Conservation (phyloP, 2,113 vertebrate genomes). For the Esox niger region DNA sequence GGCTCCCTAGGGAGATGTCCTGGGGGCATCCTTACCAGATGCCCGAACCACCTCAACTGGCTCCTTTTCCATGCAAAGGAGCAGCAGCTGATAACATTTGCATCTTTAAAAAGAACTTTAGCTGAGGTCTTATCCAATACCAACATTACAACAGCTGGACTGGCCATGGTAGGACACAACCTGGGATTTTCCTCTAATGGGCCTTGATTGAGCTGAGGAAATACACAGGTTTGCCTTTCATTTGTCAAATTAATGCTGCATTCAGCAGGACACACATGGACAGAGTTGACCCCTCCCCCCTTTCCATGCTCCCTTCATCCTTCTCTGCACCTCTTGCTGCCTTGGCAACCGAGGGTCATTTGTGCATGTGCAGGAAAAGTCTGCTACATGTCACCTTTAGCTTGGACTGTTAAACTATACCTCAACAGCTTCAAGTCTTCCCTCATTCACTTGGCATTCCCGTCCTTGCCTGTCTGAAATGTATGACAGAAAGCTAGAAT, state of each 20-base stretch:
- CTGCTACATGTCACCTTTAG: conserved; percentile 68
- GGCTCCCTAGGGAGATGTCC: no score
- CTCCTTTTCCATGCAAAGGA: no score
- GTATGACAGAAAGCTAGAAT: no score
- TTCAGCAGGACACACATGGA: conserved; percentile 28
- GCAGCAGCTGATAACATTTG: conserved; percentile 16
- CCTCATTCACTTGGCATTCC: no score
- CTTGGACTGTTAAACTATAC: conserved; percentile 52
- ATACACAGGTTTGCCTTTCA: conserved; percentile 34
- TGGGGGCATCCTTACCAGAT: no score
- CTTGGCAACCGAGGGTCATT: conserved; percentile 6
- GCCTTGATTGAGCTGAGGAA: conserved; percentile 26
- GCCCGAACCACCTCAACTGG: no score
- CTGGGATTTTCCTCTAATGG: conserved; percentile 44
- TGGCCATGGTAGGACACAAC: conserved; percentile 21
- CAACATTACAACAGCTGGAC: conserved; percentile 24
- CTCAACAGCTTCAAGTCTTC: conserved; percentile 37
- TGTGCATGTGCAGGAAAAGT: conserved; percentile 52
- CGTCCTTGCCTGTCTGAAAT: no score
- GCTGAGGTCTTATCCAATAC: conserved; percentile 32
- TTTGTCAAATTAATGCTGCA: conserved; percentile 46
- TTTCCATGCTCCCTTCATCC: conserved; percentile 62
- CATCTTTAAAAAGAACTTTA: not conserved
- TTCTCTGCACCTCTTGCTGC: conserved; percentile 46
- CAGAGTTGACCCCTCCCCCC: conserved; percentile 9